Evolutionary conservation across 2,113 vertebrate species (phyloP).

Genomic region (Varanus salvator): DNA sequence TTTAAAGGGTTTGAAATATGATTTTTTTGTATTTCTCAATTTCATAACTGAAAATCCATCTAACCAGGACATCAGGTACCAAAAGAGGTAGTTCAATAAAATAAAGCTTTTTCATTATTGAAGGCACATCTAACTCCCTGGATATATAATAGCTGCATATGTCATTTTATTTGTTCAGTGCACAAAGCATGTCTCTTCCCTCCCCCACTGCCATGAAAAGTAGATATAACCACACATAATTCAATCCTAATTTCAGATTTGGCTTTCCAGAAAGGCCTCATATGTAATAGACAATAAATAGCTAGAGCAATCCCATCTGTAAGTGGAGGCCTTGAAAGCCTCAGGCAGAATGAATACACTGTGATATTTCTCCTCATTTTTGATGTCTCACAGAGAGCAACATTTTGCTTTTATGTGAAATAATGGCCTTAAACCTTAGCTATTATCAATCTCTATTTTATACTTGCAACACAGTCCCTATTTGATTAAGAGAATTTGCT

Average conservation of each 20-base stretch:
- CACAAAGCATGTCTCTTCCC: not conserved
- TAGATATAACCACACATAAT: not conserved
- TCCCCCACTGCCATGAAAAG: not conserved
- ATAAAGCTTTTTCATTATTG: not conserved
- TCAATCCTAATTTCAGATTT: not conserved
- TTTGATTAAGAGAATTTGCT: conserved; percentile 22
- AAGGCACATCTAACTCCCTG: not conserved
- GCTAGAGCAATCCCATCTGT: not conserved
- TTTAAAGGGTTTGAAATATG: not conserved
- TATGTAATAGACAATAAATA: not conserved
- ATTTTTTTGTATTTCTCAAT: not conserved
- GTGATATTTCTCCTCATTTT: not conserved
- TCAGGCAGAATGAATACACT: not conserved
- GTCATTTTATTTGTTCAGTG: not conserved
- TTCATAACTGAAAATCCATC: not conserved
- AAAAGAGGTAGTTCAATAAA: not conserved
- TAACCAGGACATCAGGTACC: not conserved
- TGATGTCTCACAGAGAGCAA: not conserved
- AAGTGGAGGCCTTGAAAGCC: not conserved
- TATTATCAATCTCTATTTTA: not conserved
- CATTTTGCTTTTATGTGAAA: conserved; percentile 2
- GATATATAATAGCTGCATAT: not conserved
- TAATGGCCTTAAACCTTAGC: not conserved
- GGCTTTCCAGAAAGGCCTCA: not conserved
- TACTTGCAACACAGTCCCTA: rapidly evolving